Percentiles rank a stretch among this genome's conserved stretches.
phyloP scores from a whole-genome alignment of 2,888 invertebrate species.

The Mesorhabditis belari region DNA sequence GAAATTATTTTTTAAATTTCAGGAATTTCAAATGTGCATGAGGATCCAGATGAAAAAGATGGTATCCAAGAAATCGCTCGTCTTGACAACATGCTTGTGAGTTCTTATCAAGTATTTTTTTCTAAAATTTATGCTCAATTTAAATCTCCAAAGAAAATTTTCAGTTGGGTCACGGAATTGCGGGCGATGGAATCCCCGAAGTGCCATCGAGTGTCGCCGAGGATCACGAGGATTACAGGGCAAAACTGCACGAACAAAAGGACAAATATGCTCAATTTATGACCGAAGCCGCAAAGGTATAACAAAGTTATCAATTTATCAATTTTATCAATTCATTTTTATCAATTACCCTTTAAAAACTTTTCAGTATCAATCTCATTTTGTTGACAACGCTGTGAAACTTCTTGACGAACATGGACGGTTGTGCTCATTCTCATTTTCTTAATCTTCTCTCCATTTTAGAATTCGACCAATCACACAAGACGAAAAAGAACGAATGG shows the following conservation, averaged over 20 bases:
- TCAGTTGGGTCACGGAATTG: conserved; percentile 7
- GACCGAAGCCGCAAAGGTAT: not conserved
- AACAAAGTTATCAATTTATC: too few species aligned
- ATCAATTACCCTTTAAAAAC: not conserved
- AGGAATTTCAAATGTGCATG: not conserved
- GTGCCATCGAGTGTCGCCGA: not conserved
- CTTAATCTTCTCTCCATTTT: too few species aligned
- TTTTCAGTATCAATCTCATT: conserved; percentile 5
- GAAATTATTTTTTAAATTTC: too few species aligned
- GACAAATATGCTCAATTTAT: not conserved
- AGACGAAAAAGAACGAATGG: conserved; percentile 56
- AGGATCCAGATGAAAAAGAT: not conserved
- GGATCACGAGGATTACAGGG: conserved; percentile 15
- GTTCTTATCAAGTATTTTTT: not conserved
- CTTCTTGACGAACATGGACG: conserved; percentile 54
- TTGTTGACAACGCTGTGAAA: conserved; percentile 65
- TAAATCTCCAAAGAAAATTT: too few species aligned
- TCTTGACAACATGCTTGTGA: conserved; percentile 22
- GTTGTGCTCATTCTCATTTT: too few species aligned
- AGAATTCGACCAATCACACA: conserved; percentile 1
- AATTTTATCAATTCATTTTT: not conserved
- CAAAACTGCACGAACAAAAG: conserved; percentile 6
- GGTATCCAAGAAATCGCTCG: conserved; percentile 4
- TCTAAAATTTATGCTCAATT: not conserved
- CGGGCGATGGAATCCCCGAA: not conserved